Evolutionary conservation across 2,113 vertebrate genomes (phyloP).

Genomic region (Eolophus roseicapilla): DNA sequence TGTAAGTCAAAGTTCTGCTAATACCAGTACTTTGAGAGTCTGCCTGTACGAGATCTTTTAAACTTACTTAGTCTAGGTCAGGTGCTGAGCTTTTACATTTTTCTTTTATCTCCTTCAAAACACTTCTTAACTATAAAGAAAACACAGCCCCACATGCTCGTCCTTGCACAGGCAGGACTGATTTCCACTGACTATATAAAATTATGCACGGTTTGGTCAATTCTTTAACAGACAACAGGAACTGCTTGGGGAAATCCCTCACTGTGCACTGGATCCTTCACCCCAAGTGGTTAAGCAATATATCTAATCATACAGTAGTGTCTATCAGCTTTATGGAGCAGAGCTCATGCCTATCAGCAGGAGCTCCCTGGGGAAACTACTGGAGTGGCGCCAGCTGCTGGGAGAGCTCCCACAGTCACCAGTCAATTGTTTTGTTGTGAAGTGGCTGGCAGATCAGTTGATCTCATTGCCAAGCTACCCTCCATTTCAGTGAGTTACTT

Average conservation of each 20-base stretch:
- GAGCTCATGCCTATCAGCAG: background rate
- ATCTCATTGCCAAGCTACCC: fast-evolving
- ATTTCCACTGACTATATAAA: background rate
- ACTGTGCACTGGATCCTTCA: background rate
- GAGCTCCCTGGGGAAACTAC: background rate
- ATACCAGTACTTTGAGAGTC: too few relatives aligned
- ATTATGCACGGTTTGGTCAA: background rate
- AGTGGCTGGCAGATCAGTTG: background rate
- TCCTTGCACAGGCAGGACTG: background rate
- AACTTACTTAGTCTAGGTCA: background rate
- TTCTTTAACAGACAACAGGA: background rate
- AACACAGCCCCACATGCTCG: background rate
- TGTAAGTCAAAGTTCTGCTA: background rate
- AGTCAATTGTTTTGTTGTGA: background rate
- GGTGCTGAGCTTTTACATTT: background rate
- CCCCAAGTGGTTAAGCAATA: background rate
- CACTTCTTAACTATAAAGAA: background rate
- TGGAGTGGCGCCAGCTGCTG: background rate
- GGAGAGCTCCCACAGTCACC: background rate
- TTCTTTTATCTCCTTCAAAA: background rate
- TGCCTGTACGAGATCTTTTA: background rate
- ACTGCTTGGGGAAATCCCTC: background rate
- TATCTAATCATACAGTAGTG: background rate
- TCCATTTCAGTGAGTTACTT: background rate
- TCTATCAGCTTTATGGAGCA: background rate